A percentile compares a stretch with the other conserved stretches of the same genome.
Evolutionary conservation across 2,888 invertebrate species (phyloP).

Genomic region (Neoascia interrupta): DNA sequence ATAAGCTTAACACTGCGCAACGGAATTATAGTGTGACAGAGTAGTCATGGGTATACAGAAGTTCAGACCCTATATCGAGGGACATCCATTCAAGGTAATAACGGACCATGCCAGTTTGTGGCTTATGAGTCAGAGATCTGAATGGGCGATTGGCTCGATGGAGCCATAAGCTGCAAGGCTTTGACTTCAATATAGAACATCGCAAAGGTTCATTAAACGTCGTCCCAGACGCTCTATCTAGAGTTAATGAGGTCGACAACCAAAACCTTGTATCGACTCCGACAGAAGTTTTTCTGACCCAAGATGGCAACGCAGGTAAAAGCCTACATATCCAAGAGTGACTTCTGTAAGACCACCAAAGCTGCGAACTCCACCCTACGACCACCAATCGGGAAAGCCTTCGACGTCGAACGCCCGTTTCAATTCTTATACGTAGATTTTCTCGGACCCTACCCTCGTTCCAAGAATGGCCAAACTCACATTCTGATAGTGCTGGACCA

Average conservation of each 20-base stretch:
- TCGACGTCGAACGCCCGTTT: too few relatives aligned
- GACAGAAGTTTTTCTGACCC: neutral
- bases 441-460: conserved; percentile 22
- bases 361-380: neutral
- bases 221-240: neutral
- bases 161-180: conserved; percentile 4
- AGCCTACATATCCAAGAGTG: neutral
- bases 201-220: neutral
- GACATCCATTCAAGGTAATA: neutral
- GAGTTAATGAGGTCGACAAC: neutral
- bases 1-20: conserved; percentile 10
- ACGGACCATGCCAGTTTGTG: conserved; percentile 12
- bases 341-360: neutral
- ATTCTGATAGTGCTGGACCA: neutral
- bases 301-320: neutral
- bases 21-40: conserved; percentile 22
- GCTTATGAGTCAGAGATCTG: conserved; percentile 9
- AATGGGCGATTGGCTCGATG: conserved; percentile 10
- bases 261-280: neutral
- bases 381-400: neutral
- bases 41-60: neutral
- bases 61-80: conserved; percentile 4
- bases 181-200: conserved; percentile 12
- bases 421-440: conserved; percentile 26
- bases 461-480: neutral